Evolutionary conservation across 2,113 vertebrate species (phyloP).

Genomic region (Stegostoma tigrinum): DNA sequence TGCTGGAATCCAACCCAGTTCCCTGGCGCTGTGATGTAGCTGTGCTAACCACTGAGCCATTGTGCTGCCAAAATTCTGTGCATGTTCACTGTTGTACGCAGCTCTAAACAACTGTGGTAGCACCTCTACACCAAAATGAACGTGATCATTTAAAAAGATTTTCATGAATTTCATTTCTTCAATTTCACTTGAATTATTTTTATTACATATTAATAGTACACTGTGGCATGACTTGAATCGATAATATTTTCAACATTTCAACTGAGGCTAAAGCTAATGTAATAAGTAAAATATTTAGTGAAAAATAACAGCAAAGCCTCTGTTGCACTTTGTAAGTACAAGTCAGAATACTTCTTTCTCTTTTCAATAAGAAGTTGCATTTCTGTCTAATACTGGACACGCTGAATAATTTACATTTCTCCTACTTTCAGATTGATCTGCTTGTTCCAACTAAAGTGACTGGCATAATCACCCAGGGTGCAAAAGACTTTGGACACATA

Average conservation of each 20-base stretch:
- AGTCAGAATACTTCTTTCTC: background rate
- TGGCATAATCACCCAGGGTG: slow-evolving; percentile 94
- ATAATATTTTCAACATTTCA: background rate
- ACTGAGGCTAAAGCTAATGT: background rate
- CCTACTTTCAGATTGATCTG: slow-evolving; percentile 72
- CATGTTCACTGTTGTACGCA: too few relatives aligned
- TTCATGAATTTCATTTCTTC: too few relatives aligned
- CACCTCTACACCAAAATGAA: too few relatives aligned
- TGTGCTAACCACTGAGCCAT: too few relatives aligned
- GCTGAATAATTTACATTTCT: background rate
- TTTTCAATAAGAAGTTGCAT: background rate
- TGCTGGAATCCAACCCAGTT: too few relatives aligned
- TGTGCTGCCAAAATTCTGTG: too few relatives aligned
- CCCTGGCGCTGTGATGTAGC: too few relatives aligned
- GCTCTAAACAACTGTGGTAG: too few relatives aligned
- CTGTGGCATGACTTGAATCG: background rate
- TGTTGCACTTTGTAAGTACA: background rate
- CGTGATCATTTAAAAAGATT: too few relatives aligned
- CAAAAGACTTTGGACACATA: slow-evolving; percentile 95
- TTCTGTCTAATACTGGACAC: background rate
- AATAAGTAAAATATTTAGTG: background rate
- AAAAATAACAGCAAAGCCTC: background rate
- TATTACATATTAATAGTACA: background rate
- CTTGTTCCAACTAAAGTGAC: slow-evolving; percentile 87
- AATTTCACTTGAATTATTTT: too few relatives aligned